Evolutionary conservation across 2,888 invertebrate species (phyloP).

Genomic region (Drosophila longiperda): DNA sequence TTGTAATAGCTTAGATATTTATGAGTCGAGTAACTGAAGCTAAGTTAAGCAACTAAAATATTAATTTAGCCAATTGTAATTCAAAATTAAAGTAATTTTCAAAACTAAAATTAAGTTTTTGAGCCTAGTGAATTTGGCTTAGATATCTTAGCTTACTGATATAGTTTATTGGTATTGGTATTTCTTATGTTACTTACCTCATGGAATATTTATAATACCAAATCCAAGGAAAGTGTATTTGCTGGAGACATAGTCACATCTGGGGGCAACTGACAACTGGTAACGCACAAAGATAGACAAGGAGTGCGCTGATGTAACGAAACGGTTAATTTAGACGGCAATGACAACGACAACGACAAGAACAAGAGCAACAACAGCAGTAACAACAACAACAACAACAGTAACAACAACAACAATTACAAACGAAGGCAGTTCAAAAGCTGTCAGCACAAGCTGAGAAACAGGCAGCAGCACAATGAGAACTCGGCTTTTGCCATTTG

Average conservation of each 20-base stretch:
- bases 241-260: conserved; percentile 30
- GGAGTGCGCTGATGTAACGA: conserved; percentile 75
- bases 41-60: neutral
- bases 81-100: neutral
- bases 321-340: conserved; percentile 81
- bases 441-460: conserved; percentile 64
- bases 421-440: conserved; percentile 77
- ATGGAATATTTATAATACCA: neutral
- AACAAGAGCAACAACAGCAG: conserved; percentile 25
- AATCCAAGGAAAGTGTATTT: conserved; percentile 1
- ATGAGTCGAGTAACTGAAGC: neutral
- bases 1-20: neutral
- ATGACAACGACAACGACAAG: conserved; percentile 51
- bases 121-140: neutral
- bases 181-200: neutral
- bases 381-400: conserved; percentile 47
- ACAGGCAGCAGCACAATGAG: conserved; percentile 15
- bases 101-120: neutral
- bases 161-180: neutral
- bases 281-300: conserved; percentile 70
- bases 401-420: conserved; percentile 39
- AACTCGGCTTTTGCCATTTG: conserved; percentile 58
- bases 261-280: conserved; percentile 43
- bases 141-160: neutral
- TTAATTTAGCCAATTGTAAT: neutral